phyloP scores from a whole-genome alignment of 2,888 invertebrate genomes.

The Dendrolimus houi region DNA sequence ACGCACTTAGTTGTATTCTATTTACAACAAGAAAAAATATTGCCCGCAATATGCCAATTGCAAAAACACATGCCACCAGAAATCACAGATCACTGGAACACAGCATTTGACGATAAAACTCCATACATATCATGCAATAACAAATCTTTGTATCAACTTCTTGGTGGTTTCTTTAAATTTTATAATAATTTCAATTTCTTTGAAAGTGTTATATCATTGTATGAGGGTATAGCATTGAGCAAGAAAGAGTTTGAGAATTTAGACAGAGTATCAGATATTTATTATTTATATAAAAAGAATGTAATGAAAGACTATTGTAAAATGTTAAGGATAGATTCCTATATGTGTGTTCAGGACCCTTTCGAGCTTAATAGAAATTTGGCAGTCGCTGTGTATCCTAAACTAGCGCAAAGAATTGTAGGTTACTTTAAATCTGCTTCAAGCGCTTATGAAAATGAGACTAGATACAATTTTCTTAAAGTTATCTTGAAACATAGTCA shows the following conservation, averaged over 20 bases:
- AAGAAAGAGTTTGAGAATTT: conserved; percentile 39
- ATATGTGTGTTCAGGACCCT: conserved; percentile 78
- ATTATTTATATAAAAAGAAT: conserved; percentile 49
- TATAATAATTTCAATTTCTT: conserved; percentile 76
- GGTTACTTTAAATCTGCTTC: conserved; percentile 23
- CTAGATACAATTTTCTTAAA: conserved; percentile 18
- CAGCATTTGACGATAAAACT: conserved; percentile 56
- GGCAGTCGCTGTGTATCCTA: conserved; percentile 30
- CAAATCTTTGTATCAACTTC: conserved; percentile 59
- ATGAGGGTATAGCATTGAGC: conserved; percentile 65
- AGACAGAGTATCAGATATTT: conserved; percentile 27
- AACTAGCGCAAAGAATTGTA: conserved; percentile 18
- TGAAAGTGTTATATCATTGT: conserved; percentile 74
- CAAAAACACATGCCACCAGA: conserved; percentile 35
- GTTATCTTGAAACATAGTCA: not conserved
- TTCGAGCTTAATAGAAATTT: conserved; percentile 76
- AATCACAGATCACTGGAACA: conserved; percentile 76
- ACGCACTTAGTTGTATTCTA: conserved; percentile 81
- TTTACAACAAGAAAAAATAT: conserved; percentile 77
- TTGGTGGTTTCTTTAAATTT: conserved; percentile 79
- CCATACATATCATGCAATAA: conserved; percentile 23
- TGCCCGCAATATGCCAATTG: conserved; percentile 73
- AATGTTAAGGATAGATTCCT: conserved; percentile 34
- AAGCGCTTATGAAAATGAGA: conserved; percentile 18
- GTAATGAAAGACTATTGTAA: conserved; percentile 19